Evolutionary conservation across 2,797 vertebrate genomes (phyloP).

Genomic region (Chrysocyon brachyurus): DNA sequence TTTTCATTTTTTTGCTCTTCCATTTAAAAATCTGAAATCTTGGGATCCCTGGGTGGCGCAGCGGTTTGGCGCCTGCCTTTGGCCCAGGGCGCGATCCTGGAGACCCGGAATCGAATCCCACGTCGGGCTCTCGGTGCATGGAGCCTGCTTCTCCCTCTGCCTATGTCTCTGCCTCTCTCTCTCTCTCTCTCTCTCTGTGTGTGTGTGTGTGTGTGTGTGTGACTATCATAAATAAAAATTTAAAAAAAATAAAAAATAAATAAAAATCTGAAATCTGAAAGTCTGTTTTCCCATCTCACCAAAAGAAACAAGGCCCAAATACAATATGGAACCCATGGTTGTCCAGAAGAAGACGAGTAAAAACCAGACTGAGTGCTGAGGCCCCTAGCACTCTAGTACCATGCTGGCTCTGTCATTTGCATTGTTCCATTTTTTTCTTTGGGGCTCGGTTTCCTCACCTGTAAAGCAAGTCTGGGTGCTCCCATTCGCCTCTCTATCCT

Average conservation of each 20-base stretch:
- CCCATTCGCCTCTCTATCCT: background rate
- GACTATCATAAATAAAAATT: too few species aligned
- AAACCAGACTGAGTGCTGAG: background rate
- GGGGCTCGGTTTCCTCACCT: background rate
- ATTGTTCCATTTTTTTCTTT: background rate
- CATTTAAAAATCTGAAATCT: background rate
- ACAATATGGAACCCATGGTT: background rate
- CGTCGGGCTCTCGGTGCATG: too few species aligned
- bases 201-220: too few species aligned
- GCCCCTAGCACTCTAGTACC: rapidly evolving
- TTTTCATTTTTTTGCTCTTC: background rate
- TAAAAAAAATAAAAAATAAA: too few species aligned
- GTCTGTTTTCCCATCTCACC: background rate
- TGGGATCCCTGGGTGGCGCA: too few species aligned
- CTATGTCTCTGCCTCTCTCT: too few species aligned
- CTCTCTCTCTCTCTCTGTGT: too few species aligned
- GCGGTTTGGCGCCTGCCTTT: too few species aligned
- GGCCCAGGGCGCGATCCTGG: too few species aligned
- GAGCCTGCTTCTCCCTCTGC: too few species aligned
- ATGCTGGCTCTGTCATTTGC: background rate
- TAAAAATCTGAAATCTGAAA: background rate
- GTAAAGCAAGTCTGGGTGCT: background rate
- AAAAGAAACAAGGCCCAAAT: background rate
- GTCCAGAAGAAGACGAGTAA: background rate
- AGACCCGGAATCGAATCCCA: too few species aligned